Base-by-base conservation (phyloP, 92 coral and sea anemone genomes). In the Palythoa grandiflora region DNA sequence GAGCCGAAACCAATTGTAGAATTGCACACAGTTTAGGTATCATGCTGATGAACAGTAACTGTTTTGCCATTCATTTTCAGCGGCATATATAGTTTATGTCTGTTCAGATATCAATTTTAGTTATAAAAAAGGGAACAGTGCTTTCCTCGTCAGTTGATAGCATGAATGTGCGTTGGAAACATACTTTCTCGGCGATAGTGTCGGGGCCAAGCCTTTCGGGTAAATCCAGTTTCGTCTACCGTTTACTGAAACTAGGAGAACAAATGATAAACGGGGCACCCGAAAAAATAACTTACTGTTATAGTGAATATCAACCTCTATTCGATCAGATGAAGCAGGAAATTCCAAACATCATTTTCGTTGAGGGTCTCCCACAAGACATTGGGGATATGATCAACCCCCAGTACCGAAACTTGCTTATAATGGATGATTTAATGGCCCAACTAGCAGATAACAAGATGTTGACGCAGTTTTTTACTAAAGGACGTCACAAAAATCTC, bases 401-500 rank as follows among this genome's bases (percentile, higher is more conserved):
- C 16, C 12, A 54, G 48, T 44, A 44, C 48, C 48, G 48, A 44
- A 44, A 90, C 53, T 60, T 90, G 12, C 74, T 81, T 44, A 73
- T 91, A 65, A 61, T 91, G 21, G 93, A 88, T 76, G 93, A 91
- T 57, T 74, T 91, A 47, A 91, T 91, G 93, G 71, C 53, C 10
- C 86, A 88, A 66, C 84, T 85, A 8, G 36, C 88, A 47, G 77
- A 76, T 36, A 73, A 91, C 60, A 40, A 77, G 78, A 65, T 84
- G 15, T 65, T 91, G 20, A 54, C 93, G 50, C 76, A 75, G 20
- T 53, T 91, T n/a, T 54, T 54, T 54, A 54, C 60, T 14, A 54
- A 54, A 54, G 88, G 88, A 11, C 88, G 85, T 21, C 93, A 91
- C 50, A 91, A 88, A 28, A 91, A 88, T 44, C 19, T 87, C 12